Evolutionary conservation across 1,140 invertebrate species (phyloP).

Genomic region (Liolophura sinensis): DNA sequence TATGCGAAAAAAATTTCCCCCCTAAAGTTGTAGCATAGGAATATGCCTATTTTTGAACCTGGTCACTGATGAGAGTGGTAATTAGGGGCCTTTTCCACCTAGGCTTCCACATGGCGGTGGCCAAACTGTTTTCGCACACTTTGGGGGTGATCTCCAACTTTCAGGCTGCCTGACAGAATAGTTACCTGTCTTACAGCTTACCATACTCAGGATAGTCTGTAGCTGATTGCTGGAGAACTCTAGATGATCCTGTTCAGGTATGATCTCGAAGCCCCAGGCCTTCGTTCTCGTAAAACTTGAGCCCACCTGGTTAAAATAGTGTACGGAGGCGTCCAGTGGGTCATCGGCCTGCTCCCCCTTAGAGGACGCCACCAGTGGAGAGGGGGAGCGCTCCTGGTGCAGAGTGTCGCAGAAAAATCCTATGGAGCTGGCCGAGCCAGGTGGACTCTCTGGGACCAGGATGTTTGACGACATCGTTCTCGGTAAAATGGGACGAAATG

Average conservation of each 20-base stretch:
- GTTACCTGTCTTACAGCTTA: slow-evolving; percentile 27
- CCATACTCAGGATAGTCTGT: slow-evolving; percentile 50
- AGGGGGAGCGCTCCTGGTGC: slow-evolving; percentile 49
- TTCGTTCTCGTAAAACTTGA: slow-evolving; percentile 74
- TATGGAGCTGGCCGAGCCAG: slow-evolving; percentile 16
- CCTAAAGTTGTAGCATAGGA: no score
- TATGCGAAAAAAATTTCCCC: no score
- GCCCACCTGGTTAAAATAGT: slow-evolving; percentile 90
- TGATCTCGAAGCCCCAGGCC: slow-evolving; percentile 50
- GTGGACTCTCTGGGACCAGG: slow-evolving; percentile 32
- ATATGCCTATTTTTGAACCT: no score
- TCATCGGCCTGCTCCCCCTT: slow-evolving; percentile 7
- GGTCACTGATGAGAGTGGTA: no score
- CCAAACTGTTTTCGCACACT: no score
- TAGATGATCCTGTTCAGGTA: slow-evolving; percentile 52
- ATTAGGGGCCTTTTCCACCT: no score
- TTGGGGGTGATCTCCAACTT: slow-evolving; percentile 1
- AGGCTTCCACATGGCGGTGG: no score
- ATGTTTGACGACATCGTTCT: slow-evolving; percentile 87
- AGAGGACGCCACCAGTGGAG: slow-evolving; percentile 57
- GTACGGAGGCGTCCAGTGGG: slow-evolving; percentile 71
- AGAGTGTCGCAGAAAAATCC: slow-evolving; percentile 16
- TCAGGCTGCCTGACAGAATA: no score
- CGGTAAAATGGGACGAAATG: slow-evolving; percentile 80
- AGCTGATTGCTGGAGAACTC: slow-evolving; percentile 55